Evolutionary conservation across 2,888 invertebrate genomes (phyloP).

Genomic region (Clostera curtula): DNA sequence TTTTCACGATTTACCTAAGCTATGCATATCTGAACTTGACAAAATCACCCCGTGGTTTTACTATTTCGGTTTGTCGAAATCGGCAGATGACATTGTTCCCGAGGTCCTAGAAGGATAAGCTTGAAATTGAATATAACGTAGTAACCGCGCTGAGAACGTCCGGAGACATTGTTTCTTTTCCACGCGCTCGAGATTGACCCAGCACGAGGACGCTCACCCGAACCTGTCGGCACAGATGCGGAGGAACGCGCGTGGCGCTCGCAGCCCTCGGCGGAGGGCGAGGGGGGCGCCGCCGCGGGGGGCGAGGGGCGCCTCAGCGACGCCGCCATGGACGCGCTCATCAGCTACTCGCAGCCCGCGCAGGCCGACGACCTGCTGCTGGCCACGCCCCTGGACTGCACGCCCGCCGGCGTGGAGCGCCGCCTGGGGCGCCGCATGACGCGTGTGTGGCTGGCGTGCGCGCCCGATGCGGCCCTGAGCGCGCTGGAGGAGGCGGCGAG

Average conservation of each 20-base stretch:
- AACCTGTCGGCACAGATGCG: constrained; percentile 9
- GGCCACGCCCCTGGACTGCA: constrained; percentile 69
- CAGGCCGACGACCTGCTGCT: constrained; percentile 87
- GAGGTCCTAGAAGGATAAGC: no score
- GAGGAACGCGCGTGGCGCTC: constrained; percentile 30
- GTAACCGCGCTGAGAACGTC: no score
- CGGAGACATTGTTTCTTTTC: no score
- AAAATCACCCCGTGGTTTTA: no score
- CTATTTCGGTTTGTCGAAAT: no score
- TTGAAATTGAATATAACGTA: no score
- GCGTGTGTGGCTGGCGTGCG: constrained; percentile 88
- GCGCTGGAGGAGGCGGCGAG: constrained; percentile 70
- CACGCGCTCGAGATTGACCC: no score
- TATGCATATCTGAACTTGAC: no score
- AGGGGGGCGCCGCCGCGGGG: constrained; percentile 20
- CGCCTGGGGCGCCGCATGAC: constrained; percentile 91
- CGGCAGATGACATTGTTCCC: no score
- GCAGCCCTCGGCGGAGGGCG: constrained; percentile 21
- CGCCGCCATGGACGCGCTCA: constrained; percentile 66
- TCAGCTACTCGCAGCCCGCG: constrained; percentile 92
- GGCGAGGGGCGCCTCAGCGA: constrained; percentile 30
- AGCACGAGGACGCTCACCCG: not conserved
- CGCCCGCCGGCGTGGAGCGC: constrained; percentile 52
- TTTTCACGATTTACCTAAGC: no score
- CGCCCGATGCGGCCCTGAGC: constrained; percentile 78